Conservation (phyloP, 2,113 vertebrate genomes). For the Ceyx melanurus region DNA sequence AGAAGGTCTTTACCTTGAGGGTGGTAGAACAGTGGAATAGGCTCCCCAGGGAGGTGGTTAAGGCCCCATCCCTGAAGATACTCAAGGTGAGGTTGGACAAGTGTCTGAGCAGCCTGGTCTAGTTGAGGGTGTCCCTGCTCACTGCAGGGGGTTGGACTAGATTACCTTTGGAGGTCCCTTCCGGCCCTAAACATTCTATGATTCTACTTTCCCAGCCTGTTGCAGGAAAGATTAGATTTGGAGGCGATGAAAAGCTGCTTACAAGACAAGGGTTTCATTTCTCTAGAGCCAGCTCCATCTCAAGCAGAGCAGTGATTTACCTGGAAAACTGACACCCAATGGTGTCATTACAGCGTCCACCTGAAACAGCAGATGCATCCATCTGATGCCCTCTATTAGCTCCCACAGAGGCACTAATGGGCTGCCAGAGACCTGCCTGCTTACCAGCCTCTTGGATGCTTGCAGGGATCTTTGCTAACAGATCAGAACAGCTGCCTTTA, state of each 20-base stretch:
- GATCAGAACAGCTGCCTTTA: constrained; percentile 54
- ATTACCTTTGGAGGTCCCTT: no score
- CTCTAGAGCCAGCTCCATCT: background rate
- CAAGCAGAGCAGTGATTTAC: constrained; percentile 14
- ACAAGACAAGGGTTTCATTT: background rate
- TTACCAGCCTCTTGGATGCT: background rate
- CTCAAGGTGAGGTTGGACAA: no score
- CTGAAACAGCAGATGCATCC: constrained; percentile 30
- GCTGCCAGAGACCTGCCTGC: constrained; percentile 8
- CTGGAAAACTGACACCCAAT: constrained; percentile 19
- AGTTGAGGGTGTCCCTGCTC: no score
- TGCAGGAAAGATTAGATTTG: background rate
- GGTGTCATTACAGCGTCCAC: background rate
- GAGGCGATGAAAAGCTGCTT: background rate
- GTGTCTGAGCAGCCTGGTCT: no score
- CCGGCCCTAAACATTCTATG: no score
- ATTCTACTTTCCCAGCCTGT: background rate
- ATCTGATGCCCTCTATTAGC: background rate
- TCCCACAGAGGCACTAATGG: constrained; percentile 10
- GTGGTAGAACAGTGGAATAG: no score
- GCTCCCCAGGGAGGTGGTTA: no score
- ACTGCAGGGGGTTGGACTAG: no score
- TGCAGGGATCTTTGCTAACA: constrained; percentile 13
- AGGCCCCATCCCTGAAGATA: no score
- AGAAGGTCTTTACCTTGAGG: no score